Evolutionary conservation across 2,113 vertebrate species (phyloP).

Genomic region (Mesembrinibis cayennensis): DNA sequence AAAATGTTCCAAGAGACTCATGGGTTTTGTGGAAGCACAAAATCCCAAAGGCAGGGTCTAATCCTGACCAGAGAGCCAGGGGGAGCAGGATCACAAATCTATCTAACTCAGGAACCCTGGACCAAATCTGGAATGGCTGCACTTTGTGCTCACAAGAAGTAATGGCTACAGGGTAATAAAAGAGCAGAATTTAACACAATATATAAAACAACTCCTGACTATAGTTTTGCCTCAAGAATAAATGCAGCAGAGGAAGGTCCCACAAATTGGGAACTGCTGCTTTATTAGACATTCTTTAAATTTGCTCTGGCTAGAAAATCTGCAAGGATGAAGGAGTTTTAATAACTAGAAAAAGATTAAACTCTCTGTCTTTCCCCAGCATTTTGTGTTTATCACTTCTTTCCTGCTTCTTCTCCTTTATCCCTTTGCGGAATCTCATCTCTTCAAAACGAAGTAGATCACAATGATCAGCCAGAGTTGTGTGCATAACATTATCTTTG

Average conservation of each 20-base stretch:
- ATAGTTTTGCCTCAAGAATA: neutral
- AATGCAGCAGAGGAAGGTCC: neutral
- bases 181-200: neutral
- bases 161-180: neutral
- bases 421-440: neutral
- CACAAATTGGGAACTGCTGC: neutral
- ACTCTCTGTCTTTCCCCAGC: neutral
- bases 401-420: neutral
- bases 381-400: neutral
- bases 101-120: neutral
- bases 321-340: neutral
- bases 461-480: neutral
- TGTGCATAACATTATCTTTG: neutral
- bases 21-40: neutral
- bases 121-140: neutral
- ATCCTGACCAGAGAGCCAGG: neutral
- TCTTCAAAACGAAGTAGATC: slow-evolving; percentile 14
- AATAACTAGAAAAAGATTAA: slow-evolving; percentile 10
- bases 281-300: neutral
- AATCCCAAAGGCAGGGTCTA: neutral
- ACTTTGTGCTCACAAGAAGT: neutral
- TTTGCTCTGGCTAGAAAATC: neutral
- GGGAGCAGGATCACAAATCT: neutral
- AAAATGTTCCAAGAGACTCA: neutral
- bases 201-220: neutral